Evolutionary conservation across 2,797 vertebrate genomes (phyloP).

Genomic region (Sebastes jordani): DNA sequence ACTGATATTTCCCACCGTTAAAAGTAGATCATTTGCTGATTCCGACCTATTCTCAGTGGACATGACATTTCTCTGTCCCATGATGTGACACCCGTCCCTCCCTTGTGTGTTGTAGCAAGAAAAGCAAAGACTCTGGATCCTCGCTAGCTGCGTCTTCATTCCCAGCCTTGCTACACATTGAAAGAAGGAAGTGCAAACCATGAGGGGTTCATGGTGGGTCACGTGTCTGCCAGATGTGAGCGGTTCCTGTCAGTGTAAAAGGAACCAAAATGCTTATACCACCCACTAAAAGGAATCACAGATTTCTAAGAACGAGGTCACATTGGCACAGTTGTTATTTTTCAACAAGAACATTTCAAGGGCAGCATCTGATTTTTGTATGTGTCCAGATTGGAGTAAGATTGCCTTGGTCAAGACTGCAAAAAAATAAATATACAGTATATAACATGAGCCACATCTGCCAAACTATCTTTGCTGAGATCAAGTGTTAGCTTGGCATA

Average conservation of each 20-base stretch:
- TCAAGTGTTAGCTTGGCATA: neutral
- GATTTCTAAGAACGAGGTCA: neutral
- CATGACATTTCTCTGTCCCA: conserved; percentile 26
- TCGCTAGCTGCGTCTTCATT: neutral
- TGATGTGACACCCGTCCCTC: neutral
- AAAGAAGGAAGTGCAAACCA: conserved; percentile 24
- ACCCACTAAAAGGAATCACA: neutral
- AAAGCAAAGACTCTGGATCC: neutral
- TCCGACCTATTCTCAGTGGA: conserved; percentile 25
- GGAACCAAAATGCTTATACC: neutral
- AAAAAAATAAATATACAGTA: neutral
- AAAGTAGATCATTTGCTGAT: conserved; percentile 49
- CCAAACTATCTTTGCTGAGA: neutral
- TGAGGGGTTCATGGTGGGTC: neutral
- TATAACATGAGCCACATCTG: neutral
- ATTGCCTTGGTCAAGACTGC: neutral
- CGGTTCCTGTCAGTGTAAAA: neutral
- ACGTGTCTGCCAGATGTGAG: neutral
- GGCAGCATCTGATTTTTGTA: neutral
- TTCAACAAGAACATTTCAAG: neutral
- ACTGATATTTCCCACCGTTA: conserved; percentile 4
- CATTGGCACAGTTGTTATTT: neutral
- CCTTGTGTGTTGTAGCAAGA: neutral
- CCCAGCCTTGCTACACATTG: neutral
- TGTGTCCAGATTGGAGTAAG: neutral